Evolutionary conservation across 2,797 vertebrate species (phyloP), one percentile per base, ranked within the genome.

Genomic region (Anabas testudineus): DNA sequence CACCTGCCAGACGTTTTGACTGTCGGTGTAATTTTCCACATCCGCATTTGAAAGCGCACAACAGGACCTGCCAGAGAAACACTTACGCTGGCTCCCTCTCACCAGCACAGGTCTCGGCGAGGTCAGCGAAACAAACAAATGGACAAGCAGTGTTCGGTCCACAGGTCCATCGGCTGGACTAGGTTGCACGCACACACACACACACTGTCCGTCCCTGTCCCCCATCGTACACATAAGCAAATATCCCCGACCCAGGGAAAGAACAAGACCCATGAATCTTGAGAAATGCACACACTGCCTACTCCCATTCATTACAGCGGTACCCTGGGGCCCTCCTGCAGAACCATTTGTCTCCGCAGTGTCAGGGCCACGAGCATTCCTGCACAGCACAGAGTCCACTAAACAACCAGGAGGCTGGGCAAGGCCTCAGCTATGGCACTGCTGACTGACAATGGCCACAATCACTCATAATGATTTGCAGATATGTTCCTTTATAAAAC

Each of bases 241-340:
- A 81, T 39, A 66, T 39, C 71, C 42, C 19, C 34, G 73, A 73
- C 56, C 51, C 51, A 26, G 60, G 18, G 72, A 70, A 68, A 28
- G 28, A 62, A 68, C 26, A 28, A 80, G 67, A 78, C 41, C 62
- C 59, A 88, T 85, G 80, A 81, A 91, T 90, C 89, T 76, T 73
- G 7, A 67, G 30, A 82, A 71, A 66, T 53, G 70, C 57, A 69
- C 54, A 78, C 68, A 82, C 60, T 54, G 67, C 76, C 81, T 54
- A 47, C 57, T 60, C 75, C 58, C 84, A 87, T 93, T 90, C 74
- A 87, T 90, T 90, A 87, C 54, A 83, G 69, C 71, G 19, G 68
- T 2, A 78, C 71, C 81, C 71, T 71, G 81, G 83, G 81, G 74
- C 54, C 59, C 53, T 67, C 62, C 34, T 67, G 65, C 22, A 67